Percentiles rank a stretch among this genome's conserved stretches.
Conservation (phyloP, 2,113 vertebrate genomes). For the Dolichallabes microphthalmus region DNA sequence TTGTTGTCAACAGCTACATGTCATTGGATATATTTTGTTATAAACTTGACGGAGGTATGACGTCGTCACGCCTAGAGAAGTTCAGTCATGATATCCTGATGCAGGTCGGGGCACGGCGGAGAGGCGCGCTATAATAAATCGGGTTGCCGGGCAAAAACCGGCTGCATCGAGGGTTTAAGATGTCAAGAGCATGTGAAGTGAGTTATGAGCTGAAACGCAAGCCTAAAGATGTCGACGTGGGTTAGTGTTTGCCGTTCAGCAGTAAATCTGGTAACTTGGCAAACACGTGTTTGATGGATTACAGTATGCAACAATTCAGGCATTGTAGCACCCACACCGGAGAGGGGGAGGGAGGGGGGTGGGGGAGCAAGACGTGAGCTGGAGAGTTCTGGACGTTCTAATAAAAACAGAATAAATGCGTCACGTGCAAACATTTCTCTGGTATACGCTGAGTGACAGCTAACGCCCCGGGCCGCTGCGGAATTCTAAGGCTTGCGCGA, state of each 20-base stretch:
- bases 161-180: conserved; percentile 28
- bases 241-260: conserved; percentile 33
- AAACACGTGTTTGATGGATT: conserved; percentile 31
- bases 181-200: conserved; percentile 23
- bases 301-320: conserved; percentile 11
- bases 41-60: conserved; percentile 1
- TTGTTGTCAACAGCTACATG: conserved; percentile 13
- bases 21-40: conserved; percentile 22
- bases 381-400: conserved; percentile 2
- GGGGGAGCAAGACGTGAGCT: too few relatives aligned
- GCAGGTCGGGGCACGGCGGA: conserved; percentile 34
- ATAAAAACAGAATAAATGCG: conserved; percentile 12
- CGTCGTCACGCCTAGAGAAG: background rate
- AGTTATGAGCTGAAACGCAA: conserved; percentile 45
- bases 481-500: background rate
- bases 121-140: conserved; percentile 42
- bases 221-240: conserved; percentile 29
- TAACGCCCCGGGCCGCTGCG: background rate
- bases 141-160: conserved; percentile 37
- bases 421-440: conserved; percentile 13
- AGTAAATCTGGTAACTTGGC: conserved; percentile 46
- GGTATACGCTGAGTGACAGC: background rate
- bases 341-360: background rate
- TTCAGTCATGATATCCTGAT: conserved; percentile 15
- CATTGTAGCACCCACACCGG: conserved; percentile 16